Percentiles rank a stretch among this genome's conserved stretches.
Evolutionary conservation across 2,113 vertebrate genomes (phyloP).

Genomic region (Drymodes brunneopygia): DNA sequence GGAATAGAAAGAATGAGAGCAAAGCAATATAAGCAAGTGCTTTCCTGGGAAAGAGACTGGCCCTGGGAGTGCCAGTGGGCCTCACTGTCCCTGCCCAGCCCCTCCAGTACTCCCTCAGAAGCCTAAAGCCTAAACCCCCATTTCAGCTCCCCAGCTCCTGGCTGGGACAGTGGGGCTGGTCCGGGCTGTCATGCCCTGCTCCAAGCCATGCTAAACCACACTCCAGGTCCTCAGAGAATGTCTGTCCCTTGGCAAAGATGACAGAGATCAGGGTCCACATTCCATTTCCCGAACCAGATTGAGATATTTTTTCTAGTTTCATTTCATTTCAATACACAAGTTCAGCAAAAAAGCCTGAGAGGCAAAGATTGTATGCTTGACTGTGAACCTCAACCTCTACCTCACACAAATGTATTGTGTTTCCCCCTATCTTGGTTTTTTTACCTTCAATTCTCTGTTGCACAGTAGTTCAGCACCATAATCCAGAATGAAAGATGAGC

Average conservation of each 20-base stretch:
- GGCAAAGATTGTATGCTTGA: background rate
- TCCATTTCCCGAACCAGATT: background rate
- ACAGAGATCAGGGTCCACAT: background rate
- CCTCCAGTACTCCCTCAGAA: background rate
- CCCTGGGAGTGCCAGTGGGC: background rate
- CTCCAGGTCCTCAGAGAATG: background rate
- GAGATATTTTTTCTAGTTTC: background rate
- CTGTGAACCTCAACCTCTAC: background rate
- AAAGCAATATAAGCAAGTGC: background rate
- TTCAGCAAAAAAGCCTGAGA: background rate
- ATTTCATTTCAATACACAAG: background rate
- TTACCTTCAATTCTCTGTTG: background rate
- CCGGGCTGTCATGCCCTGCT: background rate
- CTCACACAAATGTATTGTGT: background rate
- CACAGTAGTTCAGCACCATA: background rate
- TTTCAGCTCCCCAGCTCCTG: background rate
- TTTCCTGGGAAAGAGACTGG: background rate
- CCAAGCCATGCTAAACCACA: background rate
- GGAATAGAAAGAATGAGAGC: background rate
- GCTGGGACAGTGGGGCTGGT: fast-evolving
- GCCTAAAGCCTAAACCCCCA: background rate
- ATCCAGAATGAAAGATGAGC: background rate
- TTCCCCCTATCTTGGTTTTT: background rate
- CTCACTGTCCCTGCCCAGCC: background rate
- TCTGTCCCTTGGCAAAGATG: background rate